Evolutionary conservation across 2,113 vertebrate genomes (phyloP).

Genomic region (Edolisoma coerulescens): DNA sequence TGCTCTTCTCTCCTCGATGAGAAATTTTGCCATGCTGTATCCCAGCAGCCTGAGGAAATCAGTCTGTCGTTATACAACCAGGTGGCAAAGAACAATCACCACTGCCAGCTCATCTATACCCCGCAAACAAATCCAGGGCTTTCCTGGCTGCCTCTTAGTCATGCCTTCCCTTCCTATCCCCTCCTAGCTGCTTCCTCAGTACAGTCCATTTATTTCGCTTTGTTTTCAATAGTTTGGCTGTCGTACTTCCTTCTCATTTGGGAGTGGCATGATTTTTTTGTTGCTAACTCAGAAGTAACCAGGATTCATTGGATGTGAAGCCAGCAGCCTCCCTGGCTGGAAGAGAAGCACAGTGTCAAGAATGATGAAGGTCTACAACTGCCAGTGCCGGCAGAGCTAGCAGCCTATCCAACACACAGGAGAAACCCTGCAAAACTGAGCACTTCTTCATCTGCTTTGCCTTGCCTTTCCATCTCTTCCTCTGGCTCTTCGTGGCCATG

Average conservation of each 20-base stretch:
- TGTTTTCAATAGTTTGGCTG: neutral
- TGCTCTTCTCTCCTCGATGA: neutral
- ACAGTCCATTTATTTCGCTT: accelerated
- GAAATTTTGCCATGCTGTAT: neutral
- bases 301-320: neutral
- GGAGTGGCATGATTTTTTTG: neutral
- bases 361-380: neutral
- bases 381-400: neutral
- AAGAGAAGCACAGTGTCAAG: neutral
- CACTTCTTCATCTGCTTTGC: neutral
- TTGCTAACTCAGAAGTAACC: neutral
- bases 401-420: neutral
- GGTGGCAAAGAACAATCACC: neutral
- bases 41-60: neutral
- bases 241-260: neutral
- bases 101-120: neutral
- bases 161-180: neutral
- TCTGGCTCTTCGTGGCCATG: neutral
- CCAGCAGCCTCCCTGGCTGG: neutral
- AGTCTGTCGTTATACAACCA: neutral
- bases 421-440: neutral
- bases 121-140: neutral
- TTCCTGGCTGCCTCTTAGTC: neutral
- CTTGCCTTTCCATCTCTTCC: neutral
- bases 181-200: neutral